phyloP scores from a whole-genome alignment of 2,888 invertebrate genomes.

The Xestia c-nigrum region DNA sequence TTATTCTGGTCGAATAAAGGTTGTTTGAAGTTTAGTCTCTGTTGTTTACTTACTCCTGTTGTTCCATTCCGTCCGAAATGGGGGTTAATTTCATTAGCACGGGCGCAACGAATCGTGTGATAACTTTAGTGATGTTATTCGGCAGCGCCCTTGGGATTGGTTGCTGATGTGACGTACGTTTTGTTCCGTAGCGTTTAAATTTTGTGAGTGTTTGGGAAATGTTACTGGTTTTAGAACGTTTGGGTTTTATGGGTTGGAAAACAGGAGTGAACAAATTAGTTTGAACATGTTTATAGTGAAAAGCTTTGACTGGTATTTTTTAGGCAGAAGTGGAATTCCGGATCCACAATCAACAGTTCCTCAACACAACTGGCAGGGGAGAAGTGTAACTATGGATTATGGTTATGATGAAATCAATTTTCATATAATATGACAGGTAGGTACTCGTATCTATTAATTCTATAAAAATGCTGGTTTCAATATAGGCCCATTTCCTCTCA shows the following conservation, averaged over 20 bases:
- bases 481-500: too few relatives aligned
- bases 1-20: neutral
- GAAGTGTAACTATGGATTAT: neutral
- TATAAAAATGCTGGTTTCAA: neutral
- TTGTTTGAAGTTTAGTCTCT: conserved; percentile 15
- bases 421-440: neutral
- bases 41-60: conserved; percentile 19
- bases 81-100: conserved; percentile 90
- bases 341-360: neutral
- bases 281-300: neutral
- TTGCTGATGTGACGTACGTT: conserved; percentile 78
- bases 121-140: conserved; percentile 88
- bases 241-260: conserved; percentile 11
- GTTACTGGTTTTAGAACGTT: conserved; percentile 13
- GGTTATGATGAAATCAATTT: neutral
- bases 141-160: conserved; percentile 83
- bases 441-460: too few relatives aligned
- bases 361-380: neutral
- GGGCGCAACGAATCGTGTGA: conserved; percentile 90
- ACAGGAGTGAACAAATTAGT: neutral
- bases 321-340: neutral
- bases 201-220: conserved; percentile 38
- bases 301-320: neutral
- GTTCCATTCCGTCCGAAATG: conserved; percentile 77
- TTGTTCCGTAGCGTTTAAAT: conserved; percentile 61